phyloP scores from a whole-genome alignment of 2,888 invertebrate genomes.

The Chromoteleia sp. region DNA sequence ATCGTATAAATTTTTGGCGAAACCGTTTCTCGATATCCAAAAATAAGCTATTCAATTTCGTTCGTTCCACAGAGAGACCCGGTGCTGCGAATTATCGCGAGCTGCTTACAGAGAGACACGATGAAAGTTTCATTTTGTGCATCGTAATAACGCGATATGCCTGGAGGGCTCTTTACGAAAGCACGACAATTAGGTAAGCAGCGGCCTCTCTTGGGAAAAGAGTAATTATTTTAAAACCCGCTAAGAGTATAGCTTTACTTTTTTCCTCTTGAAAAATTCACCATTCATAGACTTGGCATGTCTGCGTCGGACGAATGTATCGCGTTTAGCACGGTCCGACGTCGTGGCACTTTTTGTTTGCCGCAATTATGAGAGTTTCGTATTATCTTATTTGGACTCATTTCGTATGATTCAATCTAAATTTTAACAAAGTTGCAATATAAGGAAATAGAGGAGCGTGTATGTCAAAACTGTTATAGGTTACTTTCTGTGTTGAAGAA shows the following conservation, averaged over 20 bases:
- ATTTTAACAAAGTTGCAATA: not conserved
- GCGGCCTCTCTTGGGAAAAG: slow-evolving; percentile 44
- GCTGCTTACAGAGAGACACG: slow-evolving; percentile 54
- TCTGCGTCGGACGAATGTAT: slow-evolving; percentile 36
- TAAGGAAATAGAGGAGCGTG: too few species aligned
- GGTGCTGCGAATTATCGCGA: slow-evolving; percentile 45
- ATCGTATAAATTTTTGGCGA: not conserved
- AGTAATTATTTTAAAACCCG: slow-evolving; percentile 58
- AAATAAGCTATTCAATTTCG: slow-evolving; percentile 43
- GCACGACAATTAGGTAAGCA: slow-evolving; percentile 61
- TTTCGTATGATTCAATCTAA: slow-evolving; percentile 1
- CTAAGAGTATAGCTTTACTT: slow-evolving; percentile 46
- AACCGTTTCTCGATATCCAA: slow-evolving; percentile 1
- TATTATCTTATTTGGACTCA: slow-evolving; percentile 36
- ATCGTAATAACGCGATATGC: slow-evolving; percentile 59
- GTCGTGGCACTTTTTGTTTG: slow-evolving; percentile 12
- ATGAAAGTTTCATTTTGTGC: slow-evolving; percentile 63
- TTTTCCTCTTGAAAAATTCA: slow-evolving; percentile 47
- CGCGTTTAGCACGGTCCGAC: slow-evolving; percentile 34
- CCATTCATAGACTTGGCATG: slow-evolving; percentile 31
- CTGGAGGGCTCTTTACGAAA: slow-evolving; percentile 59
- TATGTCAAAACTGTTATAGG: too few species aligned
- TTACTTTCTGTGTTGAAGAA: too few species aligned
- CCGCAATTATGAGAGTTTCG: slow-evolving; percentile 27
- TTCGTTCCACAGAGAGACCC: slow-evolving; percentile 11